These are phyloP conservation scores for Etheostoma spectabile DNA, from an alignment of 2,113 vertebrate species.

Conservation along the genomic window DNA sequence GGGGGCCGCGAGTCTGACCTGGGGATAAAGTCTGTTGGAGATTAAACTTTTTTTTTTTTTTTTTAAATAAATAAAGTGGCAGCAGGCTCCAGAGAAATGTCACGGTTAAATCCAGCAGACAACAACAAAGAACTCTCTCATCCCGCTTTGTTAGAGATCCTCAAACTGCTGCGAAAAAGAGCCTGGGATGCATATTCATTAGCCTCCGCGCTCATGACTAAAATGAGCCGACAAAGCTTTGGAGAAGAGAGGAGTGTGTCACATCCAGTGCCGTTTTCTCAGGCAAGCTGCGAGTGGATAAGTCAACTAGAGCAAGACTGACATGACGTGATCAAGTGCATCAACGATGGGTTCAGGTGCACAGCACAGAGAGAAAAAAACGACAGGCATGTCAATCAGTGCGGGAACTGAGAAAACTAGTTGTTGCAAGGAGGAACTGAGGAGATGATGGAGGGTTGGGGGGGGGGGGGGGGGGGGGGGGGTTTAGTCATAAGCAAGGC, in stretches of 20 bases:
- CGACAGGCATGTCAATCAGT: conserved; percentile 40
- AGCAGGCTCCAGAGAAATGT: conserved; percentile 66
- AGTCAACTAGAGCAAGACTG: conserved; percentile 56
- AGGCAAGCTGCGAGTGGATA: conserved; percentile 53
- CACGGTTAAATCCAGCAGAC: conserved; percentile 74
- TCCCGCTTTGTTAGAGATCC: conserved; percentile 66
- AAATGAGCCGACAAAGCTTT: conserved; percentile 65
- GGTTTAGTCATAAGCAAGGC: conserved; percentile 15
- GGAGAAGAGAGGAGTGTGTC: conserved; percentile 46
- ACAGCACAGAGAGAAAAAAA: conserved; percentile 25
- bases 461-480: neutral
- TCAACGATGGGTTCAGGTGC: conserved; percentile 58
- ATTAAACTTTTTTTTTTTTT: conserved; percentile 25
- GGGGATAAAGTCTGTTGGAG: conserved; percentile 65
- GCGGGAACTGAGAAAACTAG: neutral
- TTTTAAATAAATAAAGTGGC: conserved; percentile 30
- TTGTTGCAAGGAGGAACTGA: conserved; percentile 13
- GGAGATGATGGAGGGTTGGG: conserved; percentile 2
- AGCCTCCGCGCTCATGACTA: conserved; percentile 43
- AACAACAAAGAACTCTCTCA: conserved; percentile 67
- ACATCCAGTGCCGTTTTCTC: conserved; percentile 53
- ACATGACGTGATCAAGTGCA: conserved; percentile 60
- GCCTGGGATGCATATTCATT: conserved; percentile 71
- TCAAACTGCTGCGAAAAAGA: conserved; percentile 45
- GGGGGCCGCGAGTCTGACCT: conserved; percentile 57